A percentile compares a stretch with the other conserved stretches of the same genome.
Conservation (phyloP, 2,113 vertebrate species). For the Rattus norvegicus region DNA sequence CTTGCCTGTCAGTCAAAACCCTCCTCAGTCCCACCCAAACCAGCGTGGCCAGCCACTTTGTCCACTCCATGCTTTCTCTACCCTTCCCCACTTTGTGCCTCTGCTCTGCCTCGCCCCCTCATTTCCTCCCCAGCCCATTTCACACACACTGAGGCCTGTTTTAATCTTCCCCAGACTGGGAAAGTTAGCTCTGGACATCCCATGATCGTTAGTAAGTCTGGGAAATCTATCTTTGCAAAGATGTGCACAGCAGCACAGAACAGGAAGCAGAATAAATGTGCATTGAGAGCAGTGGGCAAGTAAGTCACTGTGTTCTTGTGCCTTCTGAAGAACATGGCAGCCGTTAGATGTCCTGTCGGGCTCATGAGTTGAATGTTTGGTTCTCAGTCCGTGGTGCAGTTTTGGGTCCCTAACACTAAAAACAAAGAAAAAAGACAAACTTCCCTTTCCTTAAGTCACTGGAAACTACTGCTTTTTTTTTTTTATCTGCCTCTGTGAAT, state of each 20-base stretch:
- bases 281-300: not conserved
- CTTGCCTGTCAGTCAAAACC: not conserved
- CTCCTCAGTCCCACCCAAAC: not conserved
- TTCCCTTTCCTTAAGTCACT: not conserved
- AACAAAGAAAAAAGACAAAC: not conserved
- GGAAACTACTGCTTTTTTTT: not conserved
- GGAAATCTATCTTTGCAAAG: constrained; percentile 5
- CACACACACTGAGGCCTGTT: not conserved
- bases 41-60: too few relatives aligned
- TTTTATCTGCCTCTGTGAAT: not conserved
- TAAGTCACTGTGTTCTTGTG: not conserved
- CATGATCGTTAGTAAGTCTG: not conserved
- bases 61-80: too few relatives aligned
- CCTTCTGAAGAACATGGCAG: not conserved
- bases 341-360: not conserved
- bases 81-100: not conserved
- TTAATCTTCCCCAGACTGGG: not conserved
- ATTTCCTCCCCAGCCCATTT: not conserved
- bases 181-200: not conserved
- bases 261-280: not conserved
- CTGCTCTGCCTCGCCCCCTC: not conserved
- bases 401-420: not conserved
- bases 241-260: not conserved
- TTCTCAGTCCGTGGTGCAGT: not conserved
- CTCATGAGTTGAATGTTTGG: not conserved